phyloP scores from a whole-genome alignment of 1,140 invertebrate genomes.

The Anadara kagoshimensis region DNA sequence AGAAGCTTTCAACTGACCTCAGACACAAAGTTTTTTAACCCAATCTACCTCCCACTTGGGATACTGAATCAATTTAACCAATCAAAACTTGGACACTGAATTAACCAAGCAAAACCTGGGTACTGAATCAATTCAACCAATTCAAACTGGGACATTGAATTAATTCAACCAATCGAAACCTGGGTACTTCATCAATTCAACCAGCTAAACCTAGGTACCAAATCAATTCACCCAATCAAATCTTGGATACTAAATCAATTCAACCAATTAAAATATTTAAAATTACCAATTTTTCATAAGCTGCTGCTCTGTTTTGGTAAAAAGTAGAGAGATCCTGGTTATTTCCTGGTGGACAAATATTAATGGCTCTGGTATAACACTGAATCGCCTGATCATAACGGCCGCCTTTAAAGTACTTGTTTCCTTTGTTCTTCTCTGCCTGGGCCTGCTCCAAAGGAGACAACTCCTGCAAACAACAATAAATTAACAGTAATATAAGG shows the following conservation, averaged over 20 bases:
- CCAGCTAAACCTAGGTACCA: too few species aligned
- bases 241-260: too few species aligned
- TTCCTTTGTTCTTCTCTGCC: constrained; percentile 89
- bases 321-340: constrained; percentile 87
- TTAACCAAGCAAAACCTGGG: too few species aligned
- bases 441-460: constrained; percentile 83
- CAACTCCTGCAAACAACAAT: constrained; percentile 49
- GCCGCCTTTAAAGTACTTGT: constrained; percentile 88
- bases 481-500: not conserved
- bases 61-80: too few species aligned
- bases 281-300: constrained; percentile 90
- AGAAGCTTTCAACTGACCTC: too few species aligned
- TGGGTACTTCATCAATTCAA: not conserved
- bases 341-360: constrained; percentile 84
- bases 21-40: too few species aligned
- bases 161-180: too few species aligned
- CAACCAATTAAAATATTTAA: not conserved
- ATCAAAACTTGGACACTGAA: too few species aligned
- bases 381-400: constrained; percentile 92
- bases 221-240: not conserved
- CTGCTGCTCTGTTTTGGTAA: constrained; percentile 96
- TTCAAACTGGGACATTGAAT: not conserved
- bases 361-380: constrained; percentile 91
- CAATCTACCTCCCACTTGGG: too few species aligned
- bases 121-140: too few species aligned